Evolutionary conservation across 2,797 vertebrate species (phyloP), one percentile per base, ranked within the genome.

Genomic region (Gymnoscopelus braueri): DNA sequence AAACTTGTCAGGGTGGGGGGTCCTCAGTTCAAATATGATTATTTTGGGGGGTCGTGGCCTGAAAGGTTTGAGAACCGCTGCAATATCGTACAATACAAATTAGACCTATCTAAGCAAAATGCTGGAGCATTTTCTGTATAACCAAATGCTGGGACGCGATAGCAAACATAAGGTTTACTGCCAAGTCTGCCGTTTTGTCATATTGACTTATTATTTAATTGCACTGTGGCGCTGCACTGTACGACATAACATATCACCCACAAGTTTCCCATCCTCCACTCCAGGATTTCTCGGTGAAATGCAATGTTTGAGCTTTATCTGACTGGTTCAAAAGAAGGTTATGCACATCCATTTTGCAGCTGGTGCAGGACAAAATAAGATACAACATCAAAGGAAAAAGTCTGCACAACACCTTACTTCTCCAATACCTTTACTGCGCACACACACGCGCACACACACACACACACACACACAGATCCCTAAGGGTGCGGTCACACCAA

Each of bases 201-300:
- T 68, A 64, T 60, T 73, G 75, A 70, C 52, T 59, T 69, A 65
- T 76, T 67, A 74, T 82, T 75, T 77, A 63, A 84, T 86, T 80
- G 56, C 64, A 55, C 47, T 72, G 50, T 79, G 48, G 65, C 55
- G 60, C 53, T 57, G 44, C 63, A 29, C 58, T 69, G 39, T 44
- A 44, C 8, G 5, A 44, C 39, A 44, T 44, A 44, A 44, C 39
- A 39, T 39, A 62, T 80, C 48, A 39, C 63, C 23, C 9, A 65
- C 64, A 67, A 63, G 15, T 54, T 26, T 69, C 29, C 11, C n/a
- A 1, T 58, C 81, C 50, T 54, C 54, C 57, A 68, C 60, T 71
- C 60, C 39, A 24, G 67, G 58, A 48, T 2, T 77, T 80, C 23
- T 24, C 52, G 2, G 65, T 65, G 62, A 69, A 29, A 29, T 29